phyloP scores from a whole-genome alignment of 92 coral and sea anemone genomes.

The Palythoa caribaeorum region DNA sequence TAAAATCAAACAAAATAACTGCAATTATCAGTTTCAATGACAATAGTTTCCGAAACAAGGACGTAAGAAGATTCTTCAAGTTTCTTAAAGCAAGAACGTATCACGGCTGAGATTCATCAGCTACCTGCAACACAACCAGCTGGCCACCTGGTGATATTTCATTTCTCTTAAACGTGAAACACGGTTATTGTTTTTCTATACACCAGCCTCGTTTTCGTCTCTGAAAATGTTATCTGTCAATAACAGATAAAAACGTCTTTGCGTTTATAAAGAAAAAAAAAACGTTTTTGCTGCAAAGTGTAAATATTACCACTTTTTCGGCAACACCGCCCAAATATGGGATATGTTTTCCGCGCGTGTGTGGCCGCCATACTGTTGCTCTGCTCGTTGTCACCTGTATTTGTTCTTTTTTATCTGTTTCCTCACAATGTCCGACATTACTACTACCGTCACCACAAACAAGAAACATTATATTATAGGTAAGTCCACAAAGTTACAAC shows the following conservation, averaged over 20 bases:
- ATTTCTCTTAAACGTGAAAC: background rate
- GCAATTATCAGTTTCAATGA: too few relatives aligned
- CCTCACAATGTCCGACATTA: slow-evolving; percentile 42
- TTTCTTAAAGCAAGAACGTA: background rate
- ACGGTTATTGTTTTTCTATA: background rate
- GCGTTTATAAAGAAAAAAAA: background rate
- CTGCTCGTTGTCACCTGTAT: slow-evolving; percentile 30
- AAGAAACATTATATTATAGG: background rate
- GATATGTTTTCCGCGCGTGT: background rate
- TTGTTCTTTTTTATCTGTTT: slow-evolving; percentile 40
- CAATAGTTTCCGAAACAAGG: background rate
- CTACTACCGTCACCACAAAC: slow-evolving; percentile 18
- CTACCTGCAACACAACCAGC: slow-evolving; percentile 34
- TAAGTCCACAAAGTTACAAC: background rate
- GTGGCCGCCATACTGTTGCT: slow-evolving; percentile 36
- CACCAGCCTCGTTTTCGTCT: background rate
- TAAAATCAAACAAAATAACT: too few relatives aligned
- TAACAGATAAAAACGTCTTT: background rate
- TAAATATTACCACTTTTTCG: background rate
- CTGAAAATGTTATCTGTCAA: background rate
- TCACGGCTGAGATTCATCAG: background rate
- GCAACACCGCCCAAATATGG: background rate
- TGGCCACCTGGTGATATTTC: background rate
- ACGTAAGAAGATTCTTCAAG: background rate
- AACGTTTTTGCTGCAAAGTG: background rate